A percentile compares a stretch with the other conserved stretches of the same genome.
These are phyloP conservation scores for Aldrovandia affinis DNA, from an alignment of 2,797 vertebrate species.

Conservation along the genomic window DNA sequence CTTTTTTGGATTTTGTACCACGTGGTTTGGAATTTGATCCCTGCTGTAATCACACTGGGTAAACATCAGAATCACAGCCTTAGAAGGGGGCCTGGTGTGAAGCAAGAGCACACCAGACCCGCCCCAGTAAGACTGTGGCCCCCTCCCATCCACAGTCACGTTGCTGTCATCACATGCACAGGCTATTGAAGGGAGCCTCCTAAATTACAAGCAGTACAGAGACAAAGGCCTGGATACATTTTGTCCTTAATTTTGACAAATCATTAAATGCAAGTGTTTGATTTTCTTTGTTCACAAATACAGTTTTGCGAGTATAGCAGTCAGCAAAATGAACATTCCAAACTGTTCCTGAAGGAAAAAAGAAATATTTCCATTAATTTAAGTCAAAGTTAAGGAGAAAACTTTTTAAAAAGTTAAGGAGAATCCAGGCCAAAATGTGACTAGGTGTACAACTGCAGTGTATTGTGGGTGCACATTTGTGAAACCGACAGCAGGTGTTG, in stretches of 20 bases:
- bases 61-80: background rate
- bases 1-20: background rate
- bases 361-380: background rate
- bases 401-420: too few species aligned
- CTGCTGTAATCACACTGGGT: background rate
- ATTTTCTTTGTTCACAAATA: too few species aligned
- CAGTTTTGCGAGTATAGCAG: too few species aligned
- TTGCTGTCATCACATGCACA: background rate
- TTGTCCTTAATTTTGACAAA: background rate
- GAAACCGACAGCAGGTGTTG: background rate
- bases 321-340: background rate
- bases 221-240: background rate
- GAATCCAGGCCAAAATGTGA: background rate
- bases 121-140: background rate
- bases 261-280: background rate
- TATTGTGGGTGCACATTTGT: conserved; percentile 12
- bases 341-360: background rate
- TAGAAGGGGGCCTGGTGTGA: background rate
- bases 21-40: background rate
- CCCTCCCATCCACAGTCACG: background rate
- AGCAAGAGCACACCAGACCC: background rate
- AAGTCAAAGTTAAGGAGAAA: background rate
- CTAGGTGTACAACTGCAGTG: background rate
- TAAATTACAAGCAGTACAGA: background rate
- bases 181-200: background rate